Evolutionary conservation across 1,140 invertebrate genomes (phyloP).

Genomic region (Drosophila takahashii): DNA sequence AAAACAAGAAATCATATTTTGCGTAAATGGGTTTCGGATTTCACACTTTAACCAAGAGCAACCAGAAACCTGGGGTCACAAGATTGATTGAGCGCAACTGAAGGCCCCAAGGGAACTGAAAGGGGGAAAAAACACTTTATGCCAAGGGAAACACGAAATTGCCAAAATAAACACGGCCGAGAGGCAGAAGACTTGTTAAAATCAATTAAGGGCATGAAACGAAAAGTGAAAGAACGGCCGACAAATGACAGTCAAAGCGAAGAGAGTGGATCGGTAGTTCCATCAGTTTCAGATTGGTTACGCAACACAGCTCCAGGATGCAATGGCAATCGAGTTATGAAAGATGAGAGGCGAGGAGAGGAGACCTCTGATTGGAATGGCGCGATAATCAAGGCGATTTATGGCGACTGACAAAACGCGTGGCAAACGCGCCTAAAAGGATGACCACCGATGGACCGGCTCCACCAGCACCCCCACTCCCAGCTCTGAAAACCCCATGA

Average conservation of each 20-base stretch:
- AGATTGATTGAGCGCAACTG: conserved; percentile 60
- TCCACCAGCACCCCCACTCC: conserved; percentile 13
- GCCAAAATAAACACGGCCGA: conserved; percentile 38
- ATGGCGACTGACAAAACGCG: conserved; percentile 64
- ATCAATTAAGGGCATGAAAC: conserved; percentile 65
- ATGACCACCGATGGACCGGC: conserved; percentile 50
- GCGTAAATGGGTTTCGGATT: conserved; percentile 63
- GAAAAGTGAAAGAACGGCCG: conserved; percentile 67
- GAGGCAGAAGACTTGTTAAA: conserved; percentile 56
- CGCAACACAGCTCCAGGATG: conserved; percentile 46
- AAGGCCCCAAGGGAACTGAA: conserved; percentile 3
- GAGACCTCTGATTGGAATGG: conserved; percentile 42
- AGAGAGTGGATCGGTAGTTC: conserved; percentile 9
- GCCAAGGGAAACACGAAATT: conserved; percentile 39
- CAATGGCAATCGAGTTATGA: conserved; percentile 50
- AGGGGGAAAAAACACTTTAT: conserved; percentile 31
- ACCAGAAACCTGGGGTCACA: conserved; percentile 41
- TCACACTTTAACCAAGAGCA: conserved; percentile 57
- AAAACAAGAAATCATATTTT: conserved; percentile 64
- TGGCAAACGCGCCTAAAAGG: conserved; percentile 61
- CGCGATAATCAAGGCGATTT: conserved; percentile 77
- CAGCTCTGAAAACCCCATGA: neutral
- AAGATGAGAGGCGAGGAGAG: conserved; percentile 34
- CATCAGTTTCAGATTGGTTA: conserved; percentile 29
- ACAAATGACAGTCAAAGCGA: conserved; percentile 52